phyloP scores from a whole-genome alignment of 64 coral and sea anemone species.

The Stylophora pistillata region DNA sequence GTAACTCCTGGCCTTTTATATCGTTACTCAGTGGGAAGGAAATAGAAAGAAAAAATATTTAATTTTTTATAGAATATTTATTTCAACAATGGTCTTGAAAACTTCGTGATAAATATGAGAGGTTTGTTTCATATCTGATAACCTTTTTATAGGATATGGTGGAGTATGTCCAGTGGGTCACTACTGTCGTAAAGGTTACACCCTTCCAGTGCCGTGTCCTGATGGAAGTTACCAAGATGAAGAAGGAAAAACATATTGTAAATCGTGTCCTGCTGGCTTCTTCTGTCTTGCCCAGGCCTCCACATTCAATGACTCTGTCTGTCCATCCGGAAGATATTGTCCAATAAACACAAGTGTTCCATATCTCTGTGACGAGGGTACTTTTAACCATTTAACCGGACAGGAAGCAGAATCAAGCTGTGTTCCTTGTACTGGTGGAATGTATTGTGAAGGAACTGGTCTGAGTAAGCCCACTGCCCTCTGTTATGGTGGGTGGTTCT shows the following conservation, averaged over 20 bases:
- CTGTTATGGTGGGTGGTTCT: constrained; percentile 94
- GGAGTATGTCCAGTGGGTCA: constrained; percentile 72
- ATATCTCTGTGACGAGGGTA: constrained; percentile 74
- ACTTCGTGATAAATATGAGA: background rate
- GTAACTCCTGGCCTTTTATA: no score
- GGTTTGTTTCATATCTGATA: background rate
- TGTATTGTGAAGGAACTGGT: constrained; percentile 82
- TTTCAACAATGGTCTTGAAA: background rate
- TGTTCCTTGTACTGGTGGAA: constrained; percentile 80
- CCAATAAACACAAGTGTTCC: constrained; percentile 77
- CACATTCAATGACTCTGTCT: constrained; percentile 48
- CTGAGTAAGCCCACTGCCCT: constrained; percentile 75
- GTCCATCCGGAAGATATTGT: constrained; percentile 85
- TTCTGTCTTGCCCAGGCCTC: constrained; percentile 64
- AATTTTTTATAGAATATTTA: background rate
- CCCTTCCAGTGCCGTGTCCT: constrained; percentile 69
- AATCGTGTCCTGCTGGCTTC: constrained; percentile 68
- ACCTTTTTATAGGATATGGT: constrained; percentile 56
- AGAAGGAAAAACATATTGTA: constrained; percentile 63
- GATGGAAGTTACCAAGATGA: constrained; percentile 85
- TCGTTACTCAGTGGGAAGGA: no score
- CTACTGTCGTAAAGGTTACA: constrained; percentile 62
- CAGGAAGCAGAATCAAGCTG: constrained; percentile 68
- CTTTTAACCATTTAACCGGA: constrained; percentile 75
- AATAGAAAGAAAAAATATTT: background rate